A percentile compares a stretch with the other conserved stretches of the same genome.
phyloP scores from a whole-genome alignment of 2,797 vertebrate genomes.

The Hypotaenidia okinawae region DNA sequence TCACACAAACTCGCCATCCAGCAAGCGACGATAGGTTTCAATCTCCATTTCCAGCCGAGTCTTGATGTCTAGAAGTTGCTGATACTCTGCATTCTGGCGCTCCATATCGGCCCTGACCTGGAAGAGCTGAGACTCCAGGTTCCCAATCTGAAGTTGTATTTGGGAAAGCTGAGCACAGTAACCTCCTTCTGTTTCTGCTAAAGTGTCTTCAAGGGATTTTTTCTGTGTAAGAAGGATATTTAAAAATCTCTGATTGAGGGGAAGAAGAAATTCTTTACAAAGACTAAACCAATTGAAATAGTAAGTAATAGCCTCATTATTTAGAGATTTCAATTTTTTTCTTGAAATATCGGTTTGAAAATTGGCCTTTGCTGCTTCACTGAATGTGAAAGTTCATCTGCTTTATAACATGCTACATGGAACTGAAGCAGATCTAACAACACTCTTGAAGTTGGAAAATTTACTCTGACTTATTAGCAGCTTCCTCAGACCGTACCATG shows the following conservation, averaged over 20 bases:
- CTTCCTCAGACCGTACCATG: conserved; percentile 64
- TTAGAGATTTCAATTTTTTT: not conserved
- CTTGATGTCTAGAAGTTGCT: conserved; percentile 79
- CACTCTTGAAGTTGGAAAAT: not conserved
- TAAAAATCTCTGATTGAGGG: not conserved
- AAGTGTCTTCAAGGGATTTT: conserved; percentile 78
- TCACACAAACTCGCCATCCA: conserved; percentile 77
- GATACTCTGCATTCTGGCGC: conserved; percentile 72
- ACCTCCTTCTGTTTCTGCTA: conserved; percentile 76
- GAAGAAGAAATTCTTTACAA: not conserved
- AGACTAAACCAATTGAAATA: not conserved
- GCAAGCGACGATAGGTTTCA: conserved; percentile 78
- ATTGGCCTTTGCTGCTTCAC: not conserved
- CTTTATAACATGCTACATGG: not conserved
- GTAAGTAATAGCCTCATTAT: not conserved
- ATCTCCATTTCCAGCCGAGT: conserved; percentile 80
- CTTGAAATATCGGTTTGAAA: not conserved
- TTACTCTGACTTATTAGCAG: not conserved
- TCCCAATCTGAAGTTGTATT: conserved; percentile 74
- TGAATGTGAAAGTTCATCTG: not conserved
- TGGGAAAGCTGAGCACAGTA: conserved; percentile 75
- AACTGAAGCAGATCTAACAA: not conserved
- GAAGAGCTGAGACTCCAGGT: conserved; percentile 77
- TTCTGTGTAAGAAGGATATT: conserved; percentile 67
- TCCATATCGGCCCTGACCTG: conserved; percentile 77